Base-by-base conservation (phyloP, 2,113 vertebrate species). In the Motacilla alba region DNA sequence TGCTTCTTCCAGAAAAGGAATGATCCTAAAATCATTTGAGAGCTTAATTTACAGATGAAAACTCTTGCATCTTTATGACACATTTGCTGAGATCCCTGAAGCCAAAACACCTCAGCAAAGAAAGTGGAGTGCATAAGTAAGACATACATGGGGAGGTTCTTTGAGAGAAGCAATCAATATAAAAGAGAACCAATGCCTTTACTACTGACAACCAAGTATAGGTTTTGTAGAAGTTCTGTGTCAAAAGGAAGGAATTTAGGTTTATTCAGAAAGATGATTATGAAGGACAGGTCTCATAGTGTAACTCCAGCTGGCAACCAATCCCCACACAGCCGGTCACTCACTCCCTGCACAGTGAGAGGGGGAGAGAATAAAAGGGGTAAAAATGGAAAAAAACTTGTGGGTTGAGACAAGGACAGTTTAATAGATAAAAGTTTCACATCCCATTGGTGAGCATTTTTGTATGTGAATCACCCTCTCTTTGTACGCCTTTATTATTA, bases 291-390 rank as follows among this genome's bases (percentile, higher is more conserved):
- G 9, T 24, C 22, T 74, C 44, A 52, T 8, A 28, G 24, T 59
- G 33, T 52, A 82, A 52, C 15, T 58, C 52, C 41, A 28, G 22
- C 22, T 44, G 44, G 22, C 35, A 66, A 28, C 31, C 13, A 89
- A 43, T 8, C 15, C 15, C 15, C 18, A 33, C 18, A 28, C 15
- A 66, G 4, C 10, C 0, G 0, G 12, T 56, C 43, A 35, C 20
- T 70, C n/a, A 35, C 10, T 27, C 26, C 8, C 43, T 66, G 21
- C 7, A 37, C 31, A 28, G 23, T 20, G 12, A 8, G 22, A 58
- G 3, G 9, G 10, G 13, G 49, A 72, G 30, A 72, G 9, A n/a
- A 56, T 22, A 0, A 0, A 53, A 72, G n/a, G 13, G 15, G 12
- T 27, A 66, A 59, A 37, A 58, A 5, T 37, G 31, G 31, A 13